Percentiles rank a stretch among this genome's conserved stretches.
phyloP scores from a whole-genome alignment of 2,797 vertebrate species.

The Euthynnus affinis region DNA sequence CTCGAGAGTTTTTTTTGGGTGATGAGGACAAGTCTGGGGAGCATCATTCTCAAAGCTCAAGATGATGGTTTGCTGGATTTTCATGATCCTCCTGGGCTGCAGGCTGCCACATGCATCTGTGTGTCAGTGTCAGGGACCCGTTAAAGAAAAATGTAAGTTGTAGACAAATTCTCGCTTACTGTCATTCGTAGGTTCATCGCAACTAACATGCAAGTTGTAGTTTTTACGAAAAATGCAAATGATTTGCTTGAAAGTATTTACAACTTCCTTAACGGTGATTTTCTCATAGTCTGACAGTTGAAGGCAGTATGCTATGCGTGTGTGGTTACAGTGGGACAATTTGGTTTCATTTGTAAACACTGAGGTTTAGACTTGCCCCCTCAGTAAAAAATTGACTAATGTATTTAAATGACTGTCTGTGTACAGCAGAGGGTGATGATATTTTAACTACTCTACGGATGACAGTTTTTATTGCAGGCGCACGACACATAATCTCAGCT shows the following conservation, averaged over 20 bases:
- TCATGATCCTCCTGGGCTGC: constrained; percentile 51
- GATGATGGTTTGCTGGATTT: constrained; percentile 58
- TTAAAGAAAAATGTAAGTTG: too few species aligned
- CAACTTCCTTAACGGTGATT: not conserved
- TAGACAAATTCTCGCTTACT: not conserved
- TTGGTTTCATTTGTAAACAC: constrained; percentile 11
- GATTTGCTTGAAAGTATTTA: not conserved
- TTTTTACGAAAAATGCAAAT: too few species aligned
- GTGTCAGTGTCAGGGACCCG: too few species aligned
- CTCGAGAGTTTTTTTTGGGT: constrained; percentile 6
- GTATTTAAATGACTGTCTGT: not conserved
- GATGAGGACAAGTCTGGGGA: constrained; percentile 21
- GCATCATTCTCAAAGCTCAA: constrained; percentile 8
- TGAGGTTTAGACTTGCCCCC: not conserved
- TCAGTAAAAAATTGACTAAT: not conserved
- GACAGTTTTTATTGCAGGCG: too few species aligned
- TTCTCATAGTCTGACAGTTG: not conserved
- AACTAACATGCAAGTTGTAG: not conserved
- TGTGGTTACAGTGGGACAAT: not conserved
- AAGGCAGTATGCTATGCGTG: not conserved
- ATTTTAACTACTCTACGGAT: too few species aligned
- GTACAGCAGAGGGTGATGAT: not conserved
- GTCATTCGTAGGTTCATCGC: not conserved
- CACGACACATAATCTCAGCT: not conserved
- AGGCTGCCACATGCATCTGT: not conserved